Evolutionary conservation across 1,140 invertebrate genomes (phyloP).

Genomic region (Ruditapes philippinarum): DNA sequence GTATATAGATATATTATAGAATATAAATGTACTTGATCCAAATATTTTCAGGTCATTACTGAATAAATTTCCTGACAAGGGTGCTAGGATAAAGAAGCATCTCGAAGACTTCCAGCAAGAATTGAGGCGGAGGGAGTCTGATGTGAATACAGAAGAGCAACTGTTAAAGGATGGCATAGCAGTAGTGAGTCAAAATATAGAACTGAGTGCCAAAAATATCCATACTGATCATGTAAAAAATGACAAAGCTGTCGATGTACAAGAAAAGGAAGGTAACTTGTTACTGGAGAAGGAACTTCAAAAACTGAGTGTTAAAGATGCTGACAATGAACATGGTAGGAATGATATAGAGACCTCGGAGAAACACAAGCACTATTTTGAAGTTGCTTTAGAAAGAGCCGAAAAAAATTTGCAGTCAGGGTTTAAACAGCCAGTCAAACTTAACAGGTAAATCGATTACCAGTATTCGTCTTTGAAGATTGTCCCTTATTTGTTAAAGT

Average conservation of each 20-base stretch:
- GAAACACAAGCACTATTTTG: conserved; percentile 30
- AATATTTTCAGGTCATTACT: conserved; percentile 42
- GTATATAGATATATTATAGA: no score
- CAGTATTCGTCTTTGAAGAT: no score
- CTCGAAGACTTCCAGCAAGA: conserved; percentile 6
- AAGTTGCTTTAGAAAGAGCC: conserved; percentile 31
- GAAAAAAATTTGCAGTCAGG: conserved; percentile 19
- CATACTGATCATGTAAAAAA: not conserved
- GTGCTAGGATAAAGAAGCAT: conserved; percentile 21
- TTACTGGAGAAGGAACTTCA: not conserved
- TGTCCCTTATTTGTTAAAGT: no score
- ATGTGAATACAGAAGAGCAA: no score
- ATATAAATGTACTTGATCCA: no score
- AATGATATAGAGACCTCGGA: not conserved
- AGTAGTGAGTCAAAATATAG: not conserved
- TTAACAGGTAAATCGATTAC: conserved; percentile 50
- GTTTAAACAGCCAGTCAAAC: conserved; percentile 2
- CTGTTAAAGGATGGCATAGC: no score
- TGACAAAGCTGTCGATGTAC: not conserved
- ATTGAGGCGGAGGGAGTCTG: not conserved
- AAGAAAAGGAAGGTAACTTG: not conserved
- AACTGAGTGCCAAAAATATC: not conserved
- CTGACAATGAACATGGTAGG: not conserved
- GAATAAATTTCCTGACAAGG: conserved; percentile 50
- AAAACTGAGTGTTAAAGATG: not conserved